These are phyloP conservation scores for Protosalanx chinensis DNA, from an alignment of 2,797 vertebrate species.

Conservation along the genomic window DNA sequence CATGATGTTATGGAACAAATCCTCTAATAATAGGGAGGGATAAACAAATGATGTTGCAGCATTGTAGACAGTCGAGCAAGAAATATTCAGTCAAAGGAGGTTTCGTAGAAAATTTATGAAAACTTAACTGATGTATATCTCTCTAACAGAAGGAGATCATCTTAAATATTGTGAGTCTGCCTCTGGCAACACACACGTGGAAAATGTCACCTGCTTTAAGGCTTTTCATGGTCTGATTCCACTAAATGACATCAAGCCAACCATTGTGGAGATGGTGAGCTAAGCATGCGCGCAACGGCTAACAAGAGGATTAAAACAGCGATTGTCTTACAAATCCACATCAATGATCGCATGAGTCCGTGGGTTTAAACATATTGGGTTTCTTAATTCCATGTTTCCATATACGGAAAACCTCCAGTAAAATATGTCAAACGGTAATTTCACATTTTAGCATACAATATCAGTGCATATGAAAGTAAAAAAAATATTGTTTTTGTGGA, in stretches of 20 bases:
- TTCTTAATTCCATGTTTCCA: conserved; percentile 1
- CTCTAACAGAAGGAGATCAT: background rate
- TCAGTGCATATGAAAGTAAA: background rate
- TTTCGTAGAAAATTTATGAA: background rate
- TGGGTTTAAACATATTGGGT: background rate
- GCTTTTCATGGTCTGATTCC: background rate
- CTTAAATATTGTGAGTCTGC: background rate
- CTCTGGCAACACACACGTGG: background rate
- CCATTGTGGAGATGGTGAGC: background rate
- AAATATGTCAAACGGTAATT: background rate
- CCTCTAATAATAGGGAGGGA: too few relatives aligned
- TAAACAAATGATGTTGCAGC: too few relatives aligned
- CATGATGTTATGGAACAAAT: too few relatives aligned
- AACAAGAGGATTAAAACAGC: conserved; percentile 11
- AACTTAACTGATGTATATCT: background rate
- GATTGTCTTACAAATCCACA: background rate
- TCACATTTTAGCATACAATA: background rate
- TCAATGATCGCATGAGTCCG: background rate
- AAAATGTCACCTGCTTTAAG: background rate
- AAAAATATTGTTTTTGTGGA: background rate
- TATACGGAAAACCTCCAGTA: background rate
- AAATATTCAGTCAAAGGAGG: background rate
- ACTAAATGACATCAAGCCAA: background rate
- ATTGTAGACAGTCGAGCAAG: background rate
- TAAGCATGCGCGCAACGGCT: background rate